phyloP scores from a whole-genome alignment of 2,888 invertebrate genomes.

The Cheilosia pagana region DNA sequence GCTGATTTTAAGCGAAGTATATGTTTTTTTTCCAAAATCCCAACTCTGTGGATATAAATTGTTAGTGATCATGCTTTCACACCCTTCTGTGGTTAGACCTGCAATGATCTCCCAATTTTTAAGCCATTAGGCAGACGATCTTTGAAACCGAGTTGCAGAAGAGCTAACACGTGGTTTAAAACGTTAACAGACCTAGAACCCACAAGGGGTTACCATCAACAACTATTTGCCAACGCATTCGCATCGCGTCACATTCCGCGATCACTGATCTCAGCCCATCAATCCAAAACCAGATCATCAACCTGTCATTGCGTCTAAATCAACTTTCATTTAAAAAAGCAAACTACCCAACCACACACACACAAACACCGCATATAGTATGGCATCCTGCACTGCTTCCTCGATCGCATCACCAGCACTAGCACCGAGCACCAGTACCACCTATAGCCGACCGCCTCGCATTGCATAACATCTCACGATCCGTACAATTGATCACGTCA shows the following conservation, averaged over 20 bases:
- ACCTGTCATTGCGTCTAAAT: conserved; percentile 61
- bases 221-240: neutral
- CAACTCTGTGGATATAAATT: too few relatives aligned
- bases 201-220: neutral
- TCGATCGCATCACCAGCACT: conserved; percentile 54
- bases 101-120: too few relatives aligned
- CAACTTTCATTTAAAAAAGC: conserved; percentile 46
- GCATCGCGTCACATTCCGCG: conserved; percentile 11
- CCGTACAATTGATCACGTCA: conserved; percentile 74
- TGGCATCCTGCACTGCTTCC: conserved; percentile 68
- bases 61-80: too few relatives aligned
- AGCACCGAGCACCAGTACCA: conserved; percentile 43
- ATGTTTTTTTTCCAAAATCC: too few relatives aligned
- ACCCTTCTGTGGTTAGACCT: too few relatives aligned
- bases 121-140: too few relatives aligned
- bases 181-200: too few relatives aligned
- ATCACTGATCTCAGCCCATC: conserved; percentile 56
- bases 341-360: conserved; percentile 20
- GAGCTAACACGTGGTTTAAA: too few relatives aligned
- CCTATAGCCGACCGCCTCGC: conserved; percentile 24
- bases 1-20: too few relatives aligned
- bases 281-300: conserved; percentile 67
- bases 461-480: conserved; percentile 68
- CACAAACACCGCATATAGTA: conserved; percentile 61
- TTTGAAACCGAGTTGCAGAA: too few relatives aligned